A percentile compares a stretch with the other conserved stretches of the same genome.
These are phyloP conservation scores for Apodemus sylvaticus DNA, from an alignment of 2,113 vertebrate species.

Conservation along the genomic window DNA sequence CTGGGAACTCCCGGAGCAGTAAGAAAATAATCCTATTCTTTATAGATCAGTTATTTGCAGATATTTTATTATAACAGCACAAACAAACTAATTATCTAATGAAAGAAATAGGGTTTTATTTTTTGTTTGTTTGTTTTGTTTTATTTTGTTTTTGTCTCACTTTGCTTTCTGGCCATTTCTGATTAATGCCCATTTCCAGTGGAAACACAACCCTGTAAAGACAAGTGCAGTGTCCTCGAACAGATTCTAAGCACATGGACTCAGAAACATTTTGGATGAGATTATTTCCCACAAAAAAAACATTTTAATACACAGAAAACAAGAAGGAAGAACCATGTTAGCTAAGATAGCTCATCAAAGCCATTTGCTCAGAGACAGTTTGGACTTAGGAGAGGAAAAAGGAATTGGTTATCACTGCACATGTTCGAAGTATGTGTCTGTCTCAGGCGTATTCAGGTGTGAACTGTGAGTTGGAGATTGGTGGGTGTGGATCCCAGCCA, in stretches of 20 bases:
- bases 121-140: neutral
- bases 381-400: neutral
- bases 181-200: neutral
- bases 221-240: neutral
- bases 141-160: neutral
- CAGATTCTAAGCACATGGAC: neutral
- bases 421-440: neutral
- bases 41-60: neutral
- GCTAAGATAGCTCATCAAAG: neutral
- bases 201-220: neutral
- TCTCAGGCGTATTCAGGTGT: no score
- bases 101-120: neutral
- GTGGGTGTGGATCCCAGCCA: no score
- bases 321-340: neutral
- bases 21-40: neutral
- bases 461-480: no score
- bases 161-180: slow-evolving; percentile 12
- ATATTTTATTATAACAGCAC: neutral
- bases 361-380: neutral
- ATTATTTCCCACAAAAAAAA: neutral
- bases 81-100: neutral
- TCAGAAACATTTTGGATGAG: neutral
- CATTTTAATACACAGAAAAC: neutral
- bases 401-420: neutral
- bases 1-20: neutral